Evolutionary conservation across 2,797 vertebrate genomes (phyloP).

Genomic region (Cyclura pinguis): DNA sequence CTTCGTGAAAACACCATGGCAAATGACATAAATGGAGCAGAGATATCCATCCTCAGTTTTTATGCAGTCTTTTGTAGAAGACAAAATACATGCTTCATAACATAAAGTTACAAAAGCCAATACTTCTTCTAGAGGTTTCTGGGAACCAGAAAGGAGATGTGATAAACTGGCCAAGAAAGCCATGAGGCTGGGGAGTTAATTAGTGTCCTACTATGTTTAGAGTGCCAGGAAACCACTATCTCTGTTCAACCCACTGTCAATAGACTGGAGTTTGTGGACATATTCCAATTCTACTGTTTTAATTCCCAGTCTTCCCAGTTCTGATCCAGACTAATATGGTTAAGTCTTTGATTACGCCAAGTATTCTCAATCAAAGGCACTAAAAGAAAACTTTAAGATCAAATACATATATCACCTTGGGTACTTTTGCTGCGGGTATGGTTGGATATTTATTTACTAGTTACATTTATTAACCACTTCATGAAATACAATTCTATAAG

Average conservation of each 20-base stretch:
- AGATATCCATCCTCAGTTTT: neutral
- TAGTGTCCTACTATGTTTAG: too few relatives aligned
- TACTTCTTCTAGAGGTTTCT: neutral
- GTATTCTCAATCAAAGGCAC: neutral
- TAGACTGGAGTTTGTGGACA: neutral
- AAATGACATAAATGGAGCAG: neutral
- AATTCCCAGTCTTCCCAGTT: too few relatives aligned
- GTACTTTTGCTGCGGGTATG: neutral
- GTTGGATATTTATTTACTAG: neutral
- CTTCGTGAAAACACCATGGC: neutral
- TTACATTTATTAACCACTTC: neutral
- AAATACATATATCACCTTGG: too few relatives aligned
- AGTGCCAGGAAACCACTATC: too few relatives aligned
- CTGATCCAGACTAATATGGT: too few relatives aligned
- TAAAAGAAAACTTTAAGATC: neutral
- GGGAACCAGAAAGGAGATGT: too few relatives aligned
- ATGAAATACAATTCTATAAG: neutral
- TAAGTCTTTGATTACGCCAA: too few relatives aligned
- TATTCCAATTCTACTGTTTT: neutral
- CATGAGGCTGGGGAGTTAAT: too few relatives aligned
- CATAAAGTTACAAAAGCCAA: neutral
- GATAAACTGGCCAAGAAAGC: too few relatives aligned
- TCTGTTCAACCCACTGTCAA: too few relatives aligned
- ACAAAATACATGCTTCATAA: neutral
- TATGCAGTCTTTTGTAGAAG: neutral